Conservation (phyloP, 2,797 vertebrate species). For the Margarornis squamiger region DNA sequence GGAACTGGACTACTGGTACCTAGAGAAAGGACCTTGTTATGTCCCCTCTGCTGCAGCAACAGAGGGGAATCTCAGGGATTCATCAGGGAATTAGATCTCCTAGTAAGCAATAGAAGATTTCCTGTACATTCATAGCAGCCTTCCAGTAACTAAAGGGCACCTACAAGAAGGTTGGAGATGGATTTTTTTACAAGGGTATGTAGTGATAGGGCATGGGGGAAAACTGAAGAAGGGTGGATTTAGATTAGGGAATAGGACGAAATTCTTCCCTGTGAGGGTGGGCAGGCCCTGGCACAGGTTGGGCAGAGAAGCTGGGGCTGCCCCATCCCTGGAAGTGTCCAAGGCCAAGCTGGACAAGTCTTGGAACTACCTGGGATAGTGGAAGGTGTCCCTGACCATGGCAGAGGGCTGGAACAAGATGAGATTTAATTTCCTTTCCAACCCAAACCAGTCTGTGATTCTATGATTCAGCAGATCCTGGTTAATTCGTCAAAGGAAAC, state of each 20-base stretch:
- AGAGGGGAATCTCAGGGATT: not conserved
- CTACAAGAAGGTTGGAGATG: not conserved
- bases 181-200: accelerated
- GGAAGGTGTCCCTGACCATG: not conserved
- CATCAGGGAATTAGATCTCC: not conserved
- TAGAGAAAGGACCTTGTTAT: not conserved
- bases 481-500: not conserved
- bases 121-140: not conserved
- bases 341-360: accelerated
- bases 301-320: not conserved
- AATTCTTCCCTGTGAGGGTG: not conserved
- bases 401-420: not conserved
- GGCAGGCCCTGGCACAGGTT: not conserved
- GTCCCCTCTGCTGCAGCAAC: not conserved
- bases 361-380: not conserved
- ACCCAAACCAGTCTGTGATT: not conserved
- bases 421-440: not conserved
- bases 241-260: not conserved
- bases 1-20: conserved; percentile 37
- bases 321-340: not conserved
- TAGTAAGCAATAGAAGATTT: not conserved
- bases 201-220: accelerated
- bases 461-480: not conserved
- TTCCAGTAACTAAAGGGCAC: too few relatives aligned
- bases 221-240: not conserved